Conservation (phyloP, 2,797 vertebrate genomes). For the Protonibea diacanthus region DNA sequence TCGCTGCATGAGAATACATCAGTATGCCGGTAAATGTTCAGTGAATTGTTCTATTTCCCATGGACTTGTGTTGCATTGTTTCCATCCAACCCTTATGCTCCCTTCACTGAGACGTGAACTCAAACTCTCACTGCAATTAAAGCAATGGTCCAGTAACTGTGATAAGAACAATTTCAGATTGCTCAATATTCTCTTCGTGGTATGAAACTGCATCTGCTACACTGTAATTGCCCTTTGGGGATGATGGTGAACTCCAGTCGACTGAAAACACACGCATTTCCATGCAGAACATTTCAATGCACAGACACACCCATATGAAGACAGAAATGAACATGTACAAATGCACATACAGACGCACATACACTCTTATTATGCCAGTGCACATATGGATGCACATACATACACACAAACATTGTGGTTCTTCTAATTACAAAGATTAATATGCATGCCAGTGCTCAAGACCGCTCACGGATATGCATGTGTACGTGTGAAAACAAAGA, state of each 20-base stretch:
- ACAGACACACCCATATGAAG: background rate
- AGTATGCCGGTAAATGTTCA: constrained; percentile 28
- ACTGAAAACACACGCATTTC: constrained; percentile 51
- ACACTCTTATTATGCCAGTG: background rate
- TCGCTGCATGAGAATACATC: constrained; percentile 9
- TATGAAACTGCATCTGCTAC: constrained; percentile 68
- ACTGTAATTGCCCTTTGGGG: constrained; percentile 71
- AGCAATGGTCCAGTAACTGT: constrained; percentile 67
- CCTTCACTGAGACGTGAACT: constrained; percentile 52
- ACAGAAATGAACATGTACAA: background rate
- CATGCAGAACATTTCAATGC: constrained; percentile 14
- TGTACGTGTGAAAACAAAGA: constrained; percentile 13
- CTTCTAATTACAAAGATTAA: constrained; percentile 32
- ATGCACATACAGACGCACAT: background rate
- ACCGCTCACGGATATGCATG: background rate
- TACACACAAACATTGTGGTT: background rate
- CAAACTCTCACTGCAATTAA: constrained; percentile 73
- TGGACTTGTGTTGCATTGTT: constrained; percentile 45
- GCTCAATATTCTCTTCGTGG: constrained; percentile 65
- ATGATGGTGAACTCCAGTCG: constrained; percentile 58
- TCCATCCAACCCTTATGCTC: constrained; percentile 28
- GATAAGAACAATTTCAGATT: constrained; percentile 75
- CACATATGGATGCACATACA: background rate
- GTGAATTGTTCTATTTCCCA: constrained; percentile 56
- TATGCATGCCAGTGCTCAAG: constrained; percentile 23